Conservation (phyloP, 2,113 vertebrate species). For the Barbus barbus region DNA sequence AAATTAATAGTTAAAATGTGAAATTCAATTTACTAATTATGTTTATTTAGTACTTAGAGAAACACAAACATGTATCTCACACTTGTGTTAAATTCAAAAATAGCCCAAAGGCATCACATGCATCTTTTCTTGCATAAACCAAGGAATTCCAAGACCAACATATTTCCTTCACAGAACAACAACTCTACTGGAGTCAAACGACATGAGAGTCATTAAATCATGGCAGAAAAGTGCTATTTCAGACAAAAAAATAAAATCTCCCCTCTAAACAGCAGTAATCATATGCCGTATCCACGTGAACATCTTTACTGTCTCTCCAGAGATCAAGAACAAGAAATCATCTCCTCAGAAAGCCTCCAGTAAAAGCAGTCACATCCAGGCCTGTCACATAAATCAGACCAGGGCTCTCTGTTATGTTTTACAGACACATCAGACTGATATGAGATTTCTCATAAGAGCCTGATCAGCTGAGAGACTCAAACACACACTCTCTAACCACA, state of each 20-base stretch:
- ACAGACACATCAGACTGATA: neutral
- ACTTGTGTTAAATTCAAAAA: too few relatives aligned
- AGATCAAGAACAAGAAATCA: neutral
- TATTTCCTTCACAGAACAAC: too few relatives aligned
- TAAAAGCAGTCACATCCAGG: neutral
- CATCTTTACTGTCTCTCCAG: neutral
- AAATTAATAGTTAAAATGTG: neutral
- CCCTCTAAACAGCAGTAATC: neutral
- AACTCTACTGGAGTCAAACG: too few relatives aligned
- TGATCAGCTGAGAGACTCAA: neutral
- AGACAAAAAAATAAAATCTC: neutral
- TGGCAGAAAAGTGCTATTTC: too few relatives aligned
- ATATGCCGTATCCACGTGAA: neutral
- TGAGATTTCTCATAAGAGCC: neutral
- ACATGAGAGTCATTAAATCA: too few relatives aligned
- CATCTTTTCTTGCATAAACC: too few relatives aligned
- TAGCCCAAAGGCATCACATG: too few relatives aligned
- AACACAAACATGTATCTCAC: too few relatives aligned
- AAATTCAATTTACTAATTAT: neutral
- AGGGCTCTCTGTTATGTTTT: neutral
- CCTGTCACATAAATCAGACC: neutral
- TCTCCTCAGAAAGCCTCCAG: neutral
- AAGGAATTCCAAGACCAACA: too few relatives aligned
- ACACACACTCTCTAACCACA: neutral
- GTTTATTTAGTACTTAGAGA: too few relatives aligned